Conservation (phyloP, 2,113 vertebrate genomes). For the Xenopus borealis region DNA sequence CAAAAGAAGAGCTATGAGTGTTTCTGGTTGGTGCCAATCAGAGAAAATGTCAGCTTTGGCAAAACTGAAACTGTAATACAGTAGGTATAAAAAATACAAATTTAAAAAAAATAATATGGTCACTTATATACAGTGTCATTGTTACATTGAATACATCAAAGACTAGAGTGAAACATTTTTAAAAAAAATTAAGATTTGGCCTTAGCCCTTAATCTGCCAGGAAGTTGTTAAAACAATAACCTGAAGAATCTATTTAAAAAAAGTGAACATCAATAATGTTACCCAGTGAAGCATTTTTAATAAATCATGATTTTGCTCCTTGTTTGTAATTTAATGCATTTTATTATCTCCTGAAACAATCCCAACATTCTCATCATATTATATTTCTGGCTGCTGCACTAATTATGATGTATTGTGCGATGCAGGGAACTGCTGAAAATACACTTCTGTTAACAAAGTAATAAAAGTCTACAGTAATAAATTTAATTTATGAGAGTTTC, state of each 20-base stretch:
- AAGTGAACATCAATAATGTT: not conserved
- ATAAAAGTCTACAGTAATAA: too few species aligned
- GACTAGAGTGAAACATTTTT: not conserved
- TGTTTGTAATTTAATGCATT: conserved; percentile 29
- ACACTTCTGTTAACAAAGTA: too few species aligned
- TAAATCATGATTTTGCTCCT: conserved; percentile 20
- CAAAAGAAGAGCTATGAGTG: too few species aligned
- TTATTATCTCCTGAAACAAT: conserved; percentile 34
- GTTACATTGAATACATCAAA: too few species aligned
- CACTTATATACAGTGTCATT: too few species aligned
- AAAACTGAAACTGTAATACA: too few species aligned
- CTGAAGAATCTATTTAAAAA: conserved; percentile 3
- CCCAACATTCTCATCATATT: conserved; percentile 25
- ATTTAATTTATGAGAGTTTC: too few species aligned
- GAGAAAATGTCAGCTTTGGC: too few species aligned
- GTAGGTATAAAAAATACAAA: too few species aligned
- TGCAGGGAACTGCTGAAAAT: conserved; percentile 19
- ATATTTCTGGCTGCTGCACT: conserved; percentile 27
- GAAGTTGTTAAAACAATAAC: conserved; percentile 19
- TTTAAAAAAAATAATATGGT: too few species aligned
- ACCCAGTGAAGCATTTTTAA: conserved; percentile 17
- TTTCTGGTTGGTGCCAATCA: too few species aligned
- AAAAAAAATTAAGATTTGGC: conserved; percentile 1
- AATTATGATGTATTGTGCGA: conserved; percentile 26
- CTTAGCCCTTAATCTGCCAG: not conserved